Evolutionary conservation across 2,797 vertebrate species (phyloP).

Genomic region (Tiaroga cobitis): DNA sequence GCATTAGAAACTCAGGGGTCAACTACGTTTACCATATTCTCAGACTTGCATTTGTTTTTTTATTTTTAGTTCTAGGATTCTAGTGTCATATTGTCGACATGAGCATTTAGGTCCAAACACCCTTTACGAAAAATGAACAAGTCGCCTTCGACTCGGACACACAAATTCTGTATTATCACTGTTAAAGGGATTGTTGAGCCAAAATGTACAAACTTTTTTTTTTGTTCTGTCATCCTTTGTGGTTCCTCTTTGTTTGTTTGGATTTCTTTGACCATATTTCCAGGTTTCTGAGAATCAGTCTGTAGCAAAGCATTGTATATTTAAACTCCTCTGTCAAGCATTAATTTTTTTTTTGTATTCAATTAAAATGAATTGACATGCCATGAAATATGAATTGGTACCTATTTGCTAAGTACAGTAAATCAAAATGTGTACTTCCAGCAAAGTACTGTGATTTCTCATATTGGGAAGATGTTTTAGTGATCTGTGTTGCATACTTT

Average conservation of each 20-base stretch:
- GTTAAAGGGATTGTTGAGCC: constrained; percentile 78
- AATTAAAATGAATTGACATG: constrained; percentile 73
- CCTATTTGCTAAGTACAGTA: constrained; percentile 78
- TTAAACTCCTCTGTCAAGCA: constrained; percentile 72
- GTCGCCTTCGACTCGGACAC: constrained; percentile 62
- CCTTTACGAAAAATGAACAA: constrained; percentile 70
- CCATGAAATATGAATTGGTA: constrained; percentile 80
- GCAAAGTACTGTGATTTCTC: constrained; percentile 83
- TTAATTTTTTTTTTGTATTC: constrained; percentile 58
- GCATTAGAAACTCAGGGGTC: constrained; percentile 87
- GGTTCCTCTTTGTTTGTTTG: constrained; percentile 77
- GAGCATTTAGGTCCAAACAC: constrained; percentile 72
- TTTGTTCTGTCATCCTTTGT: constrained; percentile 54
- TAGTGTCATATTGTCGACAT: constrained; percentile 68
- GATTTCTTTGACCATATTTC: constrained; percentile 68
- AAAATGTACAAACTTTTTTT: constrained; percentile 69
- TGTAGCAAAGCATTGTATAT: constrained; percentile 76
- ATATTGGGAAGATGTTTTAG: constrained; percentile 85
- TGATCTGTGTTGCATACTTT: constrained; percentile 77
- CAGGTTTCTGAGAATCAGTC: constrained; percentile 67
- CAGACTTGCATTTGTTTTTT: constrained; percentile 74
- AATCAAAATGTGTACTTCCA: constrained; percentile 74
- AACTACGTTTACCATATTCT: constrained; percentile 85
- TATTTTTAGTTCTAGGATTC: constrained; percentile 54
- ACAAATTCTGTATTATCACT: constrained; percentile 64